Conservation (phyloP, 2,888 invertebrate genomes). For the Chaetogeoica ovagalla region DNA sequence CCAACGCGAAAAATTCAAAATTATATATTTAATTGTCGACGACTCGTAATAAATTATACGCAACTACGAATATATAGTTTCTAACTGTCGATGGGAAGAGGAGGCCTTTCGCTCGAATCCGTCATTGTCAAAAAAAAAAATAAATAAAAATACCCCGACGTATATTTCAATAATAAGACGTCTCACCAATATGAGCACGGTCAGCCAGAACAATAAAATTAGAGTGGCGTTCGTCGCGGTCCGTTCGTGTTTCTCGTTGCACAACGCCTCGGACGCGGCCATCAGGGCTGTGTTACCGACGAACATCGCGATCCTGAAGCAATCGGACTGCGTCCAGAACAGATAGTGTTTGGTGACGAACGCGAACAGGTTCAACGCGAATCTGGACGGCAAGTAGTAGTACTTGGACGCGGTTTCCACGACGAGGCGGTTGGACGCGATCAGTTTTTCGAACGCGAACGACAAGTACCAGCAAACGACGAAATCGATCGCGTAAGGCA, state of each 20-base stretch:
- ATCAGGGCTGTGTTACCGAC: not conserved
- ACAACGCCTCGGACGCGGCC: not conserved
- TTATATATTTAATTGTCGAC: no score
- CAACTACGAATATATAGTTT: no score
- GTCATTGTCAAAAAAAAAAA: no score
- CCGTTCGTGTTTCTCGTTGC: not conserved
- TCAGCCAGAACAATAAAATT: not conserved
- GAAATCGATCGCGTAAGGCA: not conserved
- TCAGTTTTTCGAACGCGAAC: not conserved
- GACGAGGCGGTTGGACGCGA: not conserved
- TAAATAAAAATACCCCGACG: no score
- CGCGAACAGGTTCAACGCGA: not conserved
- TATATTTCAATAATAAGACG: not conserved
- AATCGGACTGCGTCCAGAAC: not conserved
- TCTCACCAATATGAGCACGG: not conserved
- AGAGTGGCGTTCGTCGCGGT: not conserved
- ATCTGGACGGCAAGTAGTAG: not conserved
- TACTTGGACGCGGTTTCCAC: not conserved
- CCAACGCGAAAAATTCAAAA: no score
- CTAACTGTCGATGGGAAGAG: no score
- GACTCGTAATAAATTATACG: no score
- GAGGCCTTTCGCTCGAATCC: no score
- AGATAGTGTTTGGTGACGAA: conserved; percentile 3
- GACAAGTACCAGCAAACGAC: not conserved
- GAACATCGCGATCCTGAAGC: not conserved